Evolutionary conservation across 2,888 invertebrate genomes (phyloP).

Genomic region (Icerya purchasi): DNA sequence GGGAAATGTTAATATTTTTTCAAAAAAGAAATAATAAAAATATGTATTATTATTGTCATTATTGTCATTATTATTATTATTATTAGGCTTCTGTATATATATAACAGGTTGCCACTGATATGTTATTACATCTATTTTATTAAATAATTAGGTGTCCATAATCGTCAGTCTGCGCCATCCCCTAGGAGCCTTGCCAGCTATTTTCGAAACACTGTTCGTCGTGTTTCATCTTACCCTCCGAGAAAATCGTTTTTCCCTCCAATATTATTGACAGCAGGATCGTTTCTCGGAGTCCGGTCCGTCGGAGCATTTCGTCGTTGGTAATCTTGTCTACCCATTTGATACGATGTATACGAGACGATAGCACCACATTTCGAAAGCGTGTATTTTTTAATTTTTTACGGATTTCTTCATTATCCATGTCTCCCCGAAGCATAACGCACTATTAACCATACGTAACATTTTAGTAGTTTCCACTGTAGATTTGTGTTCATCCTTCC

Average conservation of each 20-base stretch:
- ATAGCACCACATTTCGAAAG: neutral
- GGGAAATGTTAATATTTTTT: too few species aligned
- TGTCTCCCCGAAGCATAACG: neutral
- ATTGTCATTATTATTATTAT: neutral
- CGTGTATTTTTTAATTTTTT: neutral
- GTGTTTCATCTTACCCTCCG: neutral
- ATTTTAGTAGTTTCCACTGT: neutral
- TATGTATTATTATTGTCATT: too few species aligned
- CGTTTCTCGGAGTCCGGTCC: too few species aligned
- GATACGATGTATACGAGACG: neutral
- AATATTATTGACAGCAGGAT: neutral
- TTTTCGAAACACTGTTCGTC: neutral
- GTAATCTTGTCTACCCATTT: neutral
- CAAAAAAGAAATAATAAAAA: too few species aligned
- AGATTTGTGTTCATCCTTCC: neutral
- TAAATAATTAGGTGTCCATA: neutral
- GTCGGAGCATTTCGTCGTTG: neutral
- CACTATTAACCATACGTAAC: neutral
- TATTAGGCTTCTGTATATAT: neutral
- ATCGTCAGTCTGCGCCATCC: neutral
- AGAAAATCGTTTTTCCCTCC: neutral
- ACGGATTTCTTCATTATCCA: neutral
- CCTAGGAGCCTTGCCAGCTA: neutral
- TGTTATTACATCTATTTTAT: neutral
- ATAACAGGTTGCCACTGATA: neutral